Evolutionary conservation across 2,888 invertebrate genomes (phyloP).

Genomic region (Habrosyne pyritoides): DNA sequence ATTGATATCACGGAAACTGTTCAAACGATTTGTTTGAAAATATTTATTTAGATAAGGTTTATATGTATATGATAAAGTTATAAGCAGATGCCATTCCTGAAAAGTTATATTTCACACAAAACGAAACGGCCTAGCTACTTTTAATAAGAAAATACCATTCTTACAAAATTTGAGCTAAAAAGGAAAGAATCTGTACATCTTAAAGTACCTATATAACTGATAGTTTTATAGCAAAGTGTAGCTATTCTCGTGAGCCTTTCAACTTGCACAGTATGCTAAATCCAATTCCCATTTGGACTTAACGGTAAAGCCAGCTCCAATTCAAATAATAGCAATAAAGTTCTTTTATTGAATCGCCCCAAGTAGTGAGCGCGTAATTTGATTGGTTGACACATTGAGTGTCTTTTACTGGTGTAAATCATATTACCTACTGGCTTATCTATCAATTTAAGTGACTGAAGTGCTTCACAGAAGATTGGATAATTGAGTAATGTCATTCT

Average conservation of each 20-base stretch:
- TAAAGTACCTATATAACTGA: too few species aligned
- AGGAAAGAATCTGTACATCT: too few species aligned
- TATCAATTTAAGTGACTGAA: slow-evolving; percentile 10
- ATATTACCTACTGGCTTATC: slow-evolving; percentile 21
- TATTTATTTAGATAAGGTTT: too few species aligned
- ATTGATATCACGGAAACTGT: too few species aligned
- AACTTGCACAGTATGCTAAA: background rate
- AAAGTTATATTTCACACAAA: too few species aligned
- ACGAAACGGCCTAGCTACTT: too few species aligned
- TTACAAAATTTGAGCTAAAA: too few species aligned
- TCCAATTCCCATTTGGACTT: background rate
- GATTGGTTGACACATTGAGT: slow-evolving; percentile 25
- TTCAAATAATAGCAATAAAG: background rate
- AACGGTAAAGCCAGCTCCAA: background rate
- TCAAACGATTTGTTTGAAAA: too few species aligned
- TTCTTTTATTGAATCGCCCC: slow-evolving; percentile 22
- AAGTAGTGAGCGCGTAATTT: slow-evolving; percentile 24
- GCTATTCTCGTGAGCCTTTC: background rate
- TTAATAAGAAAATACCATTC: too few species aligned
- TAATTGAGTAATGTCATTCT: slow-evolving; percentile 8
- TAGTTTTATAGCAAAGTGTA: background rate
- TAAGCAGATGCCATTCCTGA: too few species aligned
- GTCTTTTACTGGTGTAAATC: slow-evolving; percentile 23
- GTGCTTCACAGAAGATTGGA: slow-evolving; percentile 26
- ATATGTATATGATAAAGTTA: too few species aligned